Evolutionary conservation across 2,888 invertebrate species (phyloP).

Genomic region (Chromoteleia sp.): DNA sequence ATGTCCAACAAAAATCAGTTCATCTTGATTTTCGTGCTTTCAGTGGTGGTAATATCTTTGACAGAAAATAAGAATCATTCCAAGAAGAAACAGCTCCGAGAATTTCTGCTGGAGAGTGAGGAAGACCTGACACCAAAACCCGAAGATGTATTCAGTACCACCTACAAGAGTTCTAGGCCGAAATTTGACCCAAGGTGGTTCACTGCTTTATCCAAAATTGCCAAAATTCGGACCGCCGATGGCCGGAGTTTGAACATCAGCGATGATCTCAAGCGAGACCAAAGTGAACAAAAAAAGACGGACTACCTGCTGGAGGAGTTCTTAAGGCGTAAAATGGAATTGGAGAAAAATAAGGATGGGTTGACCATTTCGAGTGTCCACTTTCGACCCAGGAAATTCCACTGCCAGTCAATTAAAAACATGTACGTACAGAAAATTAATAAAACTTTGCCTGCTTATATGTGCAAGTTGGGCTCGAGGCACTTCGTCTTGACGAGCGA

Average conservation of each 20-base stretch:
- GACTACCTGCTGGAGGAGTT: slow-evolving; percentile 39
- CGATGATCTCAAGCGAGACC: not conserved
- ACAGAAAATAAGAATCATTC: slow-evolving; percentile 19
- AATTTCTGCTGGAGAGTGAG: slow-evolving; percentile 20
- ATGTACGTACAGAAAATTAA: slow-evolving; percentile 74
- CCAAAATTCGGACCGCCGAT: slow-evolving; percentile 72
- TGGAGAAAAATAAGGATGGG: slow-evolving; percentile 43
- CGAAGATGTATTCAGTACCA: slow-evolving; percentile 3
- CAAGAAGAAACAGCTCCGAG: not conserved
- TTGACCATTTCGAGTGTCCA: slow-evolving; percentile 30
- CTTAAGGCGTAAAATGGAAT: slow-evolving; percentile 35
- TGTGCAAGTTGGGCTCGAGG: slow-evolving; percentile 72
- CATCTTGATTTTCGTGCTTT: slow-evolving; percentile 39
- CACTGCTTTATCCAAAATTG: slow-evolving; percentile 75
- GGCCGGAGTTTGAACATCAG: slow-evolving; percentile 40
- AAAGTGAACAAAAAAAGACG: slow-evolving; percentile 14
- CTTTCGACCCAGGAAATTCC: slow-evolving; percentile 68
- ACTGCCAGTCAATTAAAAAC: slow-evolving; percentile 73
- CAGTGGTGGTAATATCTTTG: slow-evolving; percentile 1
- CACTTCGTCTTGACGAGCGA: slow-evolving; percentile 77
- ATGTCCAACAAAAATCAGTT: slow-evolving; percentile 33
- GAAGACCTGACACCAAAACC: slow-evolving; percentile 6
- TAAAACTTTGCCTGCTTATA: slow-evolving; percentile 75
- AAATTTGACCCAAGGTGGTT: slow-evolving; percentile 71
- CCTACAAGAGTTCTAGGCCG: slow-evolving; percentile 20